These are phyloP conservation scores for Agraylea sexmaculata DNA, from an alignment of 1,140 invertebrate genomes.

Conservation along the genomic window DNA sequence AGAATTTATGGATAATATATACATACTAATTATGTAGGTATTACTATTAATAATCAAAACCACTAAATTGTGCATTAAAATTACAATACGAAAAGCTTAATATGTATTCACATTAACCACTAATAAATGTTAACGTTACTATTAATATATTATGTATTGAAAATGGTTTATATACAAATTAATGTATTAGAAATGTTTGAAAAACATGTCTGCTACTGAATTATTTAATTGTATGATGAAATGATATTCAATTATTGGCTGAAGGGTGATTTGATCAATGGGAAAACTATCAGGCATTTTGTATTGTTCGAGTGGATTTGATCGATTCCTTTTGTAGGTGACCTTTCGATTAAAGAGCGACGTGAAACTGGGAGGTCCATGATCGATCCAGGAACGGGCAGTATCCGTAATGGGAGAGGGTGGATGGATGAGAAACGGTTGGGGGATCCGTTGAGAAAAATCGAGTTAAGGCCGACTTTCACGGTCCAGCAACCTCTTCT, in stretches of 20 bases:
- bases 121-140: too few relatives aligned
- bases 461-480: constrained; percentile 19
- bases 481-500: constrained; percentile 15
- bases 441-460: constrained; percentile 6
- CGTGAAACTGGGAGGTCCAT: constrained; percentile 12
- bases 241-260: neutral
- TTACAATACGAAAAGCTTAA: too few relatives aligned
- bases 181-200: too few relatives aligned
- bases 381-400: constrained; percentile 19
- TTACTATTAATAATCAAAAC: too few relatives aligned
- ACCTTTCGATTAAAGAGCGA: constrained; percentile 2
- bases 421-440: constrained; percentile 13
- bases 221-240: neutral
- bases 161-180: too few relatives aligned
- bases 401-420: constrained; percentile 14
- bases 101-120: too few relatives aligned
- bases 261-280: constrained; percentile 6
- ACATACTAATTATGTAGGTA: too few relatives aligned
- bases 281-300: neutral
- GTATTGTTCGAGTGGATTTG: too few relatives aligned
- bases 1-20: too few relatives aligned
- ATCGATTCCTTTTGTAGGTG: constrained; percentile 2
- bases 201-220: too few relatives aligned
- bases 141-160: too few relatives aligned
- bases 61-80: too few relatives aligned